Evolutionary conservation across 2,888 invertebrate species (phyloP).

Genomic region (Phengaris alcon): DNA sequence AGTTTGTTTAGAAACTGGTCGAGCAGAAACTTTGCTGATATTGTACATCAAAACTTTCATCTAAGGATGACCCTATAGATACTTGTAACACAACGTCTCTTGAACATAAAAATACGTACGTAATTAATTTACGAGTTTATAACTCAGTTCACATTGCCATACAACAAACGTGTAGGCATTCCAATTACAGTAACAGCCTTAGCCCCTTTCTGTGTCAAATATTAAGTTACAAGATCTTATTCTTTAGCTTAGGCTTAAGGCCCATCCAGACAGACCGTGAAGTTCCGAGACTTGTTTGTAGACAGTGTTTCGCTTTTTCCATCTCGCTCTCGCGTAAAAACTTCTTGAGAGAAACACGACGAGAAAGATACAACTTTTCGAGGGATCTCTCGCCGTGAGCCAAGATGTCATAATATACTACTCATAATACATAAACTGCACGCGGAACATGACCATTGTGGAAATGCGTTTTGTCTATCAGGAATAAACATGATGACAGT

Average conservation of each 20-base stretch:
- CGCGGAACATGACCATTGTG: too few relatives aligned
- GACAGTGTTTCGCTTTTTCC: background rate
- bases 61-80: background rate
- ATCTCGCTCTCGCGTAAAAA: too few relatives aligned
- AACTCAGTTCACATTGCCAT: background rate
- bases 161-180: background rate
- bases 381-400: too few relatives aligned
- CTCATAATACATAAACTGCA: too few relatives aligned
- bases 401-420: too few relatives aligned
- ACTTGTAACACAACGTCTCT: background rate
- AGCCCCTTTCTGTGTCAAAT: constrained; percentile 12
- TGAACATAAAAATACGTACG: background rate
- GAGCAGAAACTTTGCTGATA: too few relatives aligned
- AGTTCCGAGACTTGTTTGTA: background rate
- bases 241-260: background rate
- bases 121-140: background rate
- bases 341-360: too few relatives aligned
- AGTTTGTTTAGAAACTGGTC: too few relatives aligned
- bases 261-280: background rate
- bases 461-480: too few relatives aligned
- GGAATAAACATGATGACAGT: too few relatives aligned
- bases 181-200: constrained; percentile 1
- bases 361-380: too few relatives aligned
- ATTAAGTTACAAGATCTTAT: constrained; percentile 5
- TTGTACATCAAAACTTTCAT: too few relatives aligned